Conservation (phyloP, 2,888 invertebrate species). For the Tetragonula carbonaria region DNA sequence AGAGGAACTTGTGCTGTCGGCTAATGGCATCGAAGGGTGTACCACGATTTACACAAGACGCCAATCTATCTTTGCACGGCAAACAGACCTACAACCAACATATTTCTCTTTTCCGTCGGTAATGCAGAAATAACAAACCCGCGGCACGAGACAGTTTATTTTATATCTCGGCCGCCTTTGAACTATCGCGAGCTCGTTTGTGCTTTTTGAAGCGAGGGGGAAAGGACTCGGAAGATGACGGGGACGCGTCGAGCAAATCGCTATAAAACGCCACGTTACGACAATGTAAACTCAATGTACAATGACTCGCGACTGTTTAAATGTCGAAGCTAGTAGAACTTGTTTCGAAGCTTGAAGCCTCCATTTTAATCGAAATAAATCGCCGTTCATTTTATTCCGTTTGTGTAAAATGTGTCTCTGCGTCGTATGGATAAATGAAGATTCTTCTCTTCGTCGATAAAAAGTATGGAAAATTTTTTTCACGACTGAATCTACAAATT, state of each 20-base stretch:
- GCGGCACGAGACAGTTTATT: constrained; percentile 70
- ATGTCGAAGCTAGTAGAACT: not conserved
- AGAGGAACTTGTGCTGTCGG: constrained; percentile 25
- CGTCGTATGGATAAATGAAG: no score
- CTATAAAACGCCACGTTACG: constrained; percentile 56
- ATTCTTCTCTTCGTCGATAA: no score
- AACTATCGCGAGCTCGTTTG: constrained; percentile 69
- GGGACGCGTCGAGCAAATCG: constrained; percentile 16
- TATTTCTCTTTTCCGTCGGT: constrained; percentile 73
- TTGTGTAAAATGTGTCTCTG: no score
- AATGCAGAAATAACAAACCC: constrained; percentile 79
- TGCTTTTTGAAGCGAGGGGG: constrained; percentile 66
- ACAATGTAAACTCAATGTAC: constrained; percentile 43
- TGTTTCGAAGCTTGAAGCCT: no score
- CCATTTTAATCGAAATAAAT: no score
- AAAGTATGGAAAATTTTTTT: no score
- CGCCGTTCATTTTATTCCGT: no score
- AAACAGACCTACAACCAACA: constrained; percentile 65
- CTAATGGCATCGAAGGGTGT: constrained; percentile 62
- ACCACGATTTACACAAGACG: constrained; percentile 66
- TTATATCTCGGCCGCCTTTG: constrained; percentile 73
- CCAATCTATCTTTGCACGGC: constrained; percentile 59
- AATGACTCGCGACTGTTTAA: constrained; percentile 28
- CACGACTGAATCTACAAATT: no score
- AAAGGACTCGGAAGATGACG: constrained; percentile 58